Base-by-base conservation (phyloP, 2,888 invertebrate species). In the Diadegma fenestrale region DNA sequence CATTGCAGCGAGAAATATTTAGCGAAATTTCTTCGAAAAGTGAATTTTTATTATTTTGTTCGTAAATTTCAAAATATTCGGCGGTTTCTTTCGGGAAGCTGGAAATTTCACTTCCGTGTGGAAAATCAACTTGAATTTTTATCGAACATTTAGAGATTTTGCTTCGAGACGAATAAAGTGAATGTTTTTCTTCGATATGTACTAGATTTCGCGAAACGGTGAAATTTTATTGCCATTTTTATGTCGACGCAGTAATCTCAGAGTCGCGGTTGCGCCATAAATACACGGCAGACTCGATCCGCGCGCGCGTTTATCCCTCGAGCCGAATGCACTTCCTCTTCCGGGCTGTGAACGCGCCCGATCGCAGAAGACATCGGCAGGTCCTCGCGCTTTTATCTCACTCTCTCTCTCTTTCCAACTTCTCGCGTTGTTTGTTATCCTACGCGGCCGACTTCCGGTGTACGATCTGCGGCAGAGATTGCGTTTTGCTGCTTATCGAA, bases 281-380 rank as follows among this genome's bases (percentile, higher is more conserved):
- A n/a, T n/a, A n/a, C n/a, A n/a, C 41, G 37, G 51, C 37, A 77
- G 37, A 54, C 51, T 77, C 41, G 3, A 54, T 51, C 48, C 17
- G 64, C 30, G 30, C 17, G 64, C 30, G 30, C 33, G 33, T 64
- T 76, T 76, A 64, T 69, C 8, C 41, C 54, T 54, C 66, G 54
- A 1, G 48, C 54, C 7, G 33, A 26, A 58, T 77, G 54, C 48
- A 68, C 43, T 77, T 77, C 77, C 77, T 77, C 77, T 77, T 77
- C 77, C 77, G 66, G 66, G 77, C 77, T 22, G 41, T 51, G 66
- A 19, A 43, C 45, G n/a, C n/a, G n/a, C n/a, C n/a, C n/a, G 48
- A 45, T 45, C 63, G n/a, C n/a, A 41, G 37, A 37, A 12, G 43
- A 37, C 66, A 22, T 63, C 63, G 30, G 30, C 63, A 33, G 48